Evolutionary conservation across 2,888 invertebrate species (phyloP).

Genomic region (Chrysomela aeneicollis): DNA sequence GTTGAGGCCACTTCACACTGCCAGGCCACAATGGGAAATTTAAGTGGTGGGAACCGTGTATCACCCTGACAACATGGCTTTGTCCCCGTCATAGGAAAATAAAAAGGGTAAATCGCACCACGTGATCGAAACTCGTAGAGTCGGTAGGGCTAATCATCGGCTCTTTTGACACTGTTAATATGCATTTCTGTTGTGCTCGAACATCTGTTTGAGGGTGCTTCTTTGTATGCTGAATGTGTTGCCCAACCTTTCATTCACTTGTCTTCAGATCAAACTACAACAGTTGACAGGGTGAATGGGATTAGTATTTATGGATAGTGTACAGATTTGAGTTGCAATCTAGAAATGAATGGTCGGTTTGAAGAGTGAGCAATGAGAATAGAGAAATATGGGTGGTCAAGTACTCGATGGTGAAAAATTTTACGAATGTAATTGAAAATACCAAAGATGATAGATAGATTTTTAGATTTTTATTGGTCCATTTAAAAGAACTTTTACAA

Average conservation of each 20-base stretch:
- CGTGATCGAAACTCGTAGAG: slow-evolving; percentile 31
- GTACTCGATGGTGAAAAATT: neutral
- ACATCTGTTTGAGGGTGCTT: slow-evolving; percentile 1
- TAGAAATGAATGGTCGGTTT: neutral
- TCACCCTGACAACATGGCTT: slow-evolving; percentile 40
- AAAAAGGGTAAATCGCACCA: slow-evolving; percentile 45
- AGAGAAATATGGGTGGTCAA: neutral
- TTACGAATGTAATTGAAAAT: too few relatives aligned
- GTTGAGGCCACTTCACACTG: slow-evolving; percentile 49
- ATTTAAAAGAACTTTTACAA: too few relatives aligned
- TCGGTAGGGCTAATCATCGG: slow-evolving; percentile 44
- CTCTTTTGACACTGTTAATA: slow-evolving; percentile 26
- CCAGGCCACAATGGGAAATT: slow-evolving; percentile 44
- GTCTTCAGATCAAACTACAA: neutral
- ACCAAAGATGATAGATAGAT: too few relatives aligned
- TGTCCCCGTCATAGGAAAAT: slow-evolving; percentile 35
- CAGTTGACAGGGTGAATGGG: slow-evolving; percentile 1
- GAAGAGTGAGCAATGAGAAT: neutral
- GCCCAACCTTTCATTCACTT: slow-evolving; percentile 7
- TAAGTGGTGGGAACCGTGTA: slow-evolving; percentile 47
- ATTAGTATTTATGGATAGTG: neutral
- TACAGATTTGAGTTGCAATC: neutral
- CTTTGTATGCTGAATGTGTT: neutral
- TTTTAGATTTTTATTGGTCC: too few relatives aligned
- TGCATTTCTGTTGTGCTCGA: slow-evolving; percentile 30